Evolutionary conservation across 2,113 vertebrate species (phyloP).

Genomic region (Collichthys lucidus): DNA sequence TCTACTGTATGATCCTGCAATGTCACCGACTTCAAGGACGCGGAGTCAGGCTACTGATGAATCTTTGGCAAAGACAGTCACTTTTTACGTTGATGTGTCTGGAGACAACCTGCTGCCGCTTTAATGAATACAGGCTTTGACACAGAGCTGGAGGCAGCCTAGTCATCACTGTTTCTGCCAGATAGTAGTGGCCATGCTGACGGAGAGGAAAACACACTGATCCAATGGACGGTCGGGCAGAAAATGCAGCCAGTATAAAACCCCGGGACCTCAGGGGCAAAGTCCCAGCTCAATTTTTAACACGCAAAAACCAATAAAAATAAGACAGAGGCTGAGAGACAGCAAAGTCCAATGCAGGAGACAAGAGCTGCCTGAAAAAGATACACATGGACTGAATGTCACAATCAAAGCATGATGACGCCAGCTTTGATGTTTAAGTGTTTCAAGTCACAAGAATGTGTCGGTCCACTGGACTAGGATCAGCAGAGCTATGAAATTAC

Average conservation of each 20-base stretch:
- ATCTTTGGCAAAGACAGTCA: not conserved
- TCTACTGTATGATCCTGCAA: not conserved
- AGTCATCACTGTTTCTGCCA: constrained; percentile 38
- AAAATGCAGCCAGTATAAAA: constrained; percentile 32
- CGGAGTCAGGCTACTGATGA: not conserved
- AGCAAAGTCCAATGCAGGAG: constrained; percentile 12
- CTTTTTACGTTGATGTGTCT: not conserved
- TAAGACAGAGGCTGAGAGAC: not conserved
- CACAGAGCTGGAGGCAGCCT: constrained; percentile 16
- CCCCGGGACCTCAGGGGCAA: not conserved
- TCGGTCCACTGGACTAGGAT: not conserved
- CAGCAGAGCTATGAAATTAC: not conserved
- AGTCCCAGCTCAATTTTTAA: constrained; percentile 51
- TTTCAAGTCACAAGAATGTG: constrained; percentile 3
- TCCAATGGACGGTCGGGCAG: constrained; percentile 4
- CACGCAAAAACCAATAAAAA: constrained; percentile 40
- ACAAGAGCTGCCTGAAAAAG: constrained; percentile 5
- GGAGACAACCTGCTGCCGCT: constrained; percentile 7
- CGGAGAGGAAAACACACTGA: constrained; percentile 14
- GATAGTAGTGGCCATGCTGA: constrained; percentile 36
- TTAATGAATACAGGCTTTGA: constrained; percentile 36
- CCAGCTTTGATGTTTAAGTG: not conserved
- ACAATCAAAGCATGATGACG: not conserved
- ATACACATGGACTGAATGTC: constrained; percentile 48
- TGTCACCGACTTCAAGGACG: not conserved